A percentile compares a stretch with the other conserved stretches of the same genome.
Evolutionary conservation across 2,113 vertebrate species (phyloP).

Genomic region (Rhinoderma darwinii): DNA sequence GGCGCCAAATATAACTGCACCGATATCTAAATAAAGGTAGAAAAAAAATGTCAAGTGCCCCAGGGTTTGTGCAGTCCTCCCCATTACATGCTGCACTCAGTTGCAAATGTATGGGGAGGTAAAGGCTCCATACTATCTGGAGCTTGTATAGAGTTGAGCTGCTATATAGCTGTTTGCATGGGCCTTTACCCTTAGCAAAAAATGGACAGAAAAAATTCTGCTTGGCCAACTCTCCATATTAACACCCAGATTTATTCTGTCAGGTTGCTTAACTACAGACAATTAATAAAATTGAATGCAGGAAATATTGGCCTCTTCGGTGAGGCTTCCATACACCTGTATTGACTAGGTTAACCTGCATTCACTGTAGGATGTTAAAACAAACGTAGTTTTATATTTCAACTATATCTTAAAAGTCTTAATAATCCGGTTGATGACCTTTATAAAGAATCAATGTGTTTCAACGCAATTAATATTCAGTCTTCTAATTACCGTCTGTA

Average conservation of each 20-base stretch:
- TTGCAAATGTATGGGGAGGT: too few species aligned
- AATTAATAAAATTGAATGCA: background rate
- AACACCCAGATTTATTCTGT: background rate
- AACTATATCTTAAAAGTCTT: constrained; percentile 49
- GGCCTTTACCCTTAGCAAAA: background rate
- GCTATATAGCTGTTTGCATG: too few species aligned
- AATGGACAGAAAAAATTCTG: background rate
- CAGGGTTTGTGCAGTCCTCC: too few species aligned
- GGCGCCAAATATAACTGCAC: too few species aligned
- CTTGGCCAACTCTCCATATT: background rate
- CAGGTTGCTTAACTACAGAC: background rate
- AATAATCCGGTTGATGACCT: constrained; percentile 49
- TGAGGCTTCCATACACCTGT: background rate
- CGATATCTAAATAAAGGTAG: too few species aligned
- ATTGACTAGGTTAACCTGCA: background rate
- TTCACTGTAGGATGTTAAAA: background rate
- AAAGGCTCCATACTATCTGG: too few species aligned
- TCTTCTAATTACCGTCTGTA: constrained; percentile 55
- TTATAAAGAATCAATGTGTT: constrained; percentile 41
- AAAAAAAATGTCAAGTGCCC: too few species aligned
- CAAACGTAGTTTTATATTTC: constrained; percentile 34
- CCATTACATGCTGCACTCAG: too few species aligned
- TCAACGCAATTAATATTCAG: constrained; percentile 51
- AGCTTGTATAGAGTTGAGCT: too few species aligned
- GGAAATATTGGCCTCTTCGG: background rate